Evolutionary conservation across 2,888 invertebrate genomes (phyloP).

Genomic region (Sphecodes monilicornis): DNA sequence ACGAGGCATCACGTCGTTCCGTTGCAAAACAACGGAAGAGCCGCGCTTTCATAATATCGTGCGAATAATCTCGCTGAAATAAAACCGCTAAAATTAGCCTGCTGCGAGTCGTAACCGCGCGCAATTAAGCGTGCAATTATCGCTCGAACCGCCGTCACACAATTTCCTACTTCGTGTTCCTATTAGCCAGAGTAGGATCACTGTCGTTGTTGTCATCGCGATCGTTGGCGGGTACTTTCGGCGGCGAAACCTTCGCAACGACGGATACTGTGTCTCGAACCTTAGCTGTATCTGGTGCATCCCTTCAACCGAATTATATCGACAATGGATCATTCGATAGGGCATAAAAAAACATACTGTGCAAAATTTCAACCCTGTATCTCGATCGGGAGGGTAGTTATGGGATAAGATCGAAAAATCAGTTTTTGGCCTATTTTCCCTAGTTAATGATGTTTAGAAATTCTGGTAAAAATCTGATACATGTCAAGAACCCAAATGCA

Average conservation of each 20-base stretch:
- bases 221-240: too few species aligned
- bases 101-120: neutral
- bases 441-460: too few species aligned
- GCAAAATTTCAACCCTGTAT: too few species aligned
- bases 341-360: too few species aligned
- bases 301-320: too few species aligned
- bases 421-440: too few species aligned
- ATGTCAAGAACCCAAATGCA: too few species aligned
- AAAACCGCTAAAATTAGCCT: conserved; percentile 10
- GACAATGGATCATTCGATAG: too few species aligned
- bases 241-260: neutral
- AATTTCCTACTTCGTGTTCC: conserved; percentile 1
- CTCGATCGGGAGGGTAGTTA: too few species aligned
- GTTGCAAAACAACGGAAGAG: conserved; percentile 23
- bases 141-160: neutral
- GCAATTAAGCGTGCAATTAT: conserved; percentile 10
- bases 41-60: neutral
- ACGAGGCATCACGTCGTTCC: neutral
- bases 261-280: neutral
- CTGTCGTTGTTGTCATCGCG: too few species aligned
- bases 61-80: neutral
- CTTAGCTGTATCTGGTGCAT: neutral
- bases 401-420: too few species aligned
- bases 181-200: neutral
- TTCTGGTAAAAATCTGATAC: too few species aligned